Base-by-base conservation (phyloP, 2,797 vertebrate species). In the Pelobates cultripes region DNA sequence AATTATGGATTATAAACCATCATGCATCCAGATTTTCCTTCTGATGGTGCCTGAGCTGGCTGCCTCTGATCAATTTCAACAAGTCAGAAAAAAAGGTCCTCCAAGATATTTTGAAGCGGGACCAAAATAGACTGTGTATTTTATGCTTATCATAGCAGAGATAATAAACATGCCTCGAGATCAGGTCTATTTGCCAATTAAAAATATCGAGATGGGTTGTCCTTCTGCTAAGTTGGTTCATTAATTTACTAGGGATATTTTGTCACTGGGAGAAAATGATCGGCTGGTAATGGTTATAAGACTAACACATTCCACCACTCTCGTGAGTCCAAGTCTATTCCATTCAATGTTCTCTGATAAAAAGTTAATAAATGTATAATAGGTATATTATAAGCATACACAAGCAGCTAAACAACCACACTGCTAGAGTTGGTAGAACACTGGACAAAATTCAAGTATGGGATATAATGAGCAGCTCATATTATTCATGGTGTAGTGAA, bases 1-100 rank as follows among this genome's bases (percentile, higher is more conserved):
- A 64, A 64, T 64, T 64, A 64, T 40, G 28, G 61, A 28, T 64
- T 64, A 64, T 64, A 64, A 64, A n/a, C 61, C 61, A 64, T 64
- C 28, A 64, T 64, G 15, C 61, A 64, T 40, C 61, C 17, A 64
- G 61, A 64, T 28, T 14, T 64, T 28, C n/a, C 61, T 64, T 64
- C 61, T 64, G 2, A 64, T 40, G 28, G 10, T 64, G 61, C 7
- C 61, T 40, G n/a, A 6, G 17, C 10, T 64, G n/a, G 61, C 61
- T 64, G 7, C n/a, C 17, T 64, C 7, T 64, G 61, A 64, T 64
- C 61, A 64, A 7, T n/a, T 64, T 64, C 28, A 64, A 14, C 61
- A 10, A 64, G 3, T 64, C 17, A 61, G 57, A 13, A 12, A n/a
- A 61, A 61, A 61, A 40, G 28, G n/a, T 64, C n/a, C 28, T 28